Evolutionary conservation across 2,113 vertebrate species (phyloP), one percentile per base, ranked within the genome.

Genomic region (Phasianus colchicus): DNA sequence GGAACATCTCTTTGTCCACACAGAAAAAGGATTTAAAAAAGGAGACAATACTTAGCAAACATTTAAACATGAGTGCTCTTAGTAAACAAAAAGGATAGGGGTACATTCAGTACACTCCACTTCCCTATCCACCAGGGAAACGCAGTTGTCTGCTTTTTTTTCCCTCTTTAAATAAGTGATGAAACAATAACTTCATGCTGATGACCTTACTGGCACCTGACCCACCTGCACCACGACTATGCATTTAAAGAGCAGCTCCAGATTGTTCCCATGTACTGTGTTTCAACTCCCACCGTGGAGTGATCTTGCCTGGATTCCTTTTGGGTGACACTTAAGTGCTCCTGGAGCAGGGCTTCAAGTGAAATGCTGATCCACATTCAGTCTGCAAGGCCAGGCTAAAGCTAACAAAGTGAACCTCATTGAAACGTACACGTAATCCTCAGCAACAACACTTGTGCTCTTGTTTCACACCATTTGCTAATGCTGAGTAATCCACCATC

Each of bases 31-130:
- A 64, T 42, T 34, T 73, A 86, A 38, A 45, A 52, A 80, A 81
- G 38, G 40, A 77, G 64, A 69, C 29, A 71, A 34, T 19, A 9
- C 4, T 24, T 52, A 67, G 22, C 3, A 43, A 21, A 32, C 48
- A 0, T 30, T 65, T 67, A 48, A 95, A 40, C 25, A 88, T 22
- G 47, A 76, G 14, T 1, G 12, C 7, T 78, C 47, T 40, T 38
- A 38, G 36, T 32, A 64, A 69, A 42, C 55, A 47, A 60, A 36
- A 16, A 55, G 34, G 77, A 47, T 3, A 75, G 40, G 29, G 14
- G n/a, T 9, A 15, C 24, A 74, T 38, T 30, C 82, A 86, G 30
- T 54, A 60, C 0, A 0, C 17, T 69, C 21, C 27, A 9, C 29
- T 40, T 72, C 77, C 29, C 25, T 52, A 9, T 29, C 19, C 12